A percentile compares a stretch with the other conserved stretches of the same genome.
Evolutionary conservation across 2,113 vertebrate genomes (phyloP).

Genomic region (Anoura caudifer): DNA sequence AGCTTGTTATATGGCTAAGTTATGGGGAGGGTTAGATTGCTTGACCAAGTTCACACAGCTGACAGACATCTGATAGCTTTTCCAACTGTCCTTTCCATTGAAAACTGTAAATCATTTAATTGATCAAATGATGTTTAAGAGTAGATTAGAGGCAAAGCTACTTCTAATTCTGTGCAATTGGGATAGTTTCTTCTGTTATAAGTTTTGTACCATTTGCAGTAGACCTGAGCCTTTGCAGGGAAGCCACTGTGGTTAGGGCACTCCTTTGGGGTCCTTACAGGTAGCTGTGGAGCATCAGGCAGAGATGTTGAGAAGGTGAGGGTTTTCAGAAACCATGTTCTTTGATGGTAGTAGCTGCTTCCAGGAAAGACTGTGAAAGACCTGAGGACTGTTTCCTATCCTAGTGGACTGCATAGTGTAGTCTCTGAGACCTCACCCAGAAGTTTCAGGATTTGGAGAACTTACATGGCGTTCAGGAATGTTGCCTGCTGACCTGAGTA

Average conservation of each 20-base stretch:
- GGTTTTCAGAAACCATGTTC: background rate
- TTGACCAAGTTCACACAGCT: background rate
- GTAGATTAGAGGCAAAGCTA: background rate
- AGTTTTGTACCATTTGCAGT: background rate
- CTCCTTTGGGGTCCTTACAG: background rate
- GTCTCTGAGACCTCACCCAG: background rate
- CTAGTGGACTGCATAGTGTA: background rate
- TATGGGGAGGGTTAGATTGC: background rate
- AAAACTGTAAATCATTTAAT: background rate
- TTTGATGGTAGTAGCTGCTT: background rate
- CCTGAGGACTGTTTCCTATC: background rate
- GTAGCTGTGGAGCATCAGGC: too few relatives aligned
- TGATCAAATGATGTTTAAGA: background rate
- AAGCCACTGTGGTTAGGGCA: background rate
- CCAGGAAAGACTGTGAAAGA: background rate
- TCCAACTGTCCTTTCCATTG: background rate
- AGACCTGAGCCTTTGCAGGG: background rate
- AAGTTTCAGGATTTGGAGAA: background rate
- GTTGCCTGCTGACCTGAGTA: background rate
- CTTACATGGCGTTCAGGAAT: background rate
- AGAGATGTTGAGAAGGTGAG: background rate
- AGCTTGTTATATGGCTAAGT: background rate
- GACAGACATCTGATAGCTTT: background rate
- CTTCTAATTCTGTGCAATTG: background rate
- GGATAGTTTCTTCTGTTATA: background rate